Evolutionary conservation across 92 coral and sea anemone species (phyloP), one percentile per base, ranked within the genome.

Genomic region (Palythoa grandiflora): DNA sequence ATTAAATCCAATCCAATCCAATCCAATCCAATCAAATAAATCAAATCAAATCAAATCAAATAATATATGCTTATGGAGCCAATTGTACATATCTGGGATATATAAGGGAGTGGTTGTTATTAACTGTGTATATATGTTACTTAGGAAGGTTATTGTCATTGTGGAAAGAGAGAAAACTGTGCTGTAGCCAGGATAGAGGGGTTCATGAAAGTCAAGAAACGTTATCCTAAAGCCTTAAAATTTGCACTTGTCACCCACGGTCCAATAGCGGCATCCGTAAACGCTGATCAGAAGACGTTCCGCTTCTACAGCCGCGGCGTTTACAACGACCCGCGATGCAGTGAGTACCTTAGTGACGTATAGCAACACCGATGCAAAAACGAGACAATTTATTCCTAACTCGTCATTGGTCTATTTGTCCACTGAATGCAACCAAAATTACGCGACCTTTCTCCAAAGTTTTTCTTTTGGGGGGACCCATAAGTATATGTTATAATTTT

Each of bases 61-160:
- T 28, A 28, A 28, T 28, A 28, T 28, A 28, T 28, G 28, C 28
- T 28, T 28, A 28, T 28, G 28, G 28, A 28, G 28, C 28, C 28
- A 28, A 28, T 28, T 28, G 28, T 28, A 11, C 9, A 38, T 12
- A 11, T 35, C 3, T 13, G 7, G 47, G 28, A 68, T 28, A 3
- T 17, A 59, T 4, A 59, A 13, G 16, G 6, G 13, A 59, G 5
- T 59, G 1, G 3, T 17, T 59, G 3, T 28, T 17, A 6, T 36
- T 36, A 7, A 10, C 14, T 35, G 44, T 70, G 36, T 39, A 15
- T 37, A 2, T 39, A 17, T 71, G 12, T 68, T 39, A 5, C 73
- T 78, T 15, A 95, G 98, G 98, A 96, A 86, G 98, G 96, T 7
- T 96, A 86, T 77, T 96, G 98, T 59, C 98, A 93, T 75, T 96